Base-by-base conservation (phyloP, 2,797 vertebrate genomes). In the Glossophaga mutica region DNA sequence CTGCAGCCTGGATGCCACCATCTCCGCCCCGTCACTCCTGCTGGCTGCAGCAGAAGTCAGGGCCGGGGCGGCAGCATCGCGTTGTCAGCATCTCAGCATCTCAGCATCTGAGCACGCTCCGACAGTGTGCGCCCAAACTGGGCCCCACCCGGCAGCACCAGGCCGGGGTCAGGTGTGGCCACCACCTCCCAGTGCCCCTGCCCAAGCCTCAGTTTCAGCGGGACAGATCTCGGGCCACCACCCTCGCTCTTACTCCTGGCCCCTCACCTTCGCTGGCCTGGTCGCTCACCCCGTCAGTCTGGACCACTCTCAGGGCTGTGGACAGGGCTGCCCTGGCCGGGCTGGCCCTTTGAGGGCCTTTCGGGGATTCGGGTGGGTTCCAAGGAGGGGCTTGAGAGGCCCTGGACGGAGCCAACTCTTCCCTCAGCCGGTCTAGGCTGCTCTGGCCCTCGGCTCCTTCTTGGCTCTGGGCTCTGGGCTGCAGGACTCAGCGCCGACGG, bases 71-170 rank as follows among this genome's bases (percentile, higher is more conserved):
- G 48, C 34, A 77, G 32, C 73, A 77, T 73, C 29, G 21, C 5
- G 10, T 14, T 48, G 59, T 44, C 48, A n/a, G 6, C 29, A 21
- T 11, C 18, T 46, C 37, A 8, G 0, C 42, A n/a, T 2, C n/a
- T 44, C 48, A n/a, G 6, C 29, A 21, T 11, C 18, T 46, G n/a
- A 8, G 0, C 42, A n/a, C 2, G 0, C 22, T 10, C 2, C 0
- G 0, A 24, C 0, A 37, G n/a, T 9, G 2, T 6, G 29, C 15
- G 2, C 4, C 87, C 6, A 52, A 16, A 16, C 22, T 9, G 12
- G 68, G 26, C 19, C 7, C 15, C 4, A 3, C 44, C 4, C 44
- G 52, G 6, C 19, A 32, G 78, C 26, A 50, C 10, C 62, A n/a
- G 79, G 67, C 26, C 50, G 3, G 11, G 21, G 0, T 52, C 48